These are phyloP conservation scores for Lithosia quadra DNA, from an alignment of 2,888 invertebrate genomes.

Conservation along the genomic window DNA sequence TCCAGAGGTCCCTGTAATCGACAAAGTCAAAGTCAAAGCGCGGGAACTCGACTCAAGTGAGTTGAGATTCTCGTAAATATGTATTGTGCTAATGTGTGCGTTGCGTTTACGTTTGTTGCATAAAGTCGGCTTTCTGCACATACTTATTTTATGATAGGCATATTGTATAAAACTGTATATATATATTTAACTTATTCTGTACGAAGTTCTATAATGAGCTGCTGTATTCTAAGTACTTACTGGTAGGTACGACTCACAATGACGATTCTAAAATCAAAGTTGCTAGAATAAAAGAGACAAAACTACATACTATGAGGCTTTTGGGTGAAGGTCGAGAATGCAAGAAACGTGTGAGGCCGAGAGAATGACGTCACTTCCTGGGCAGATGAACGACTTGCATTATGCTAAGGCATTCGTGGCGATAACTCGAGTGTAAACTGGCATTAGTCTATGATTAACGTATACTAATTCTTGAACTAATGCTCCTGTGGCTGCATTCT, in stretches of 20 bases:
- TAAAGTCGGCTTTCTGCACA: too few species aligned
- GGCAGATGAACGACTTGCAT: conserved; percentile 68
- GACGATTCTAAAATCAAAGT: conserved; percentile 35
- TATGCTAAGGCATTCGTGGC: conserved; percentile 62
- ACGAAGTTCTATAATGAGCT: background rate
- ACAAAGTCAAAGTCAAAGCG: background rate
- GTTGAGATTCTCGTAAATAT: background rate
- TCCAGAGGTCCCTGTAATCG: background rate
- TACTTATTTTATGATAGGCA: too few species aligned
- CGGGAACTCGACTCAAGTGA: too few species aligned
- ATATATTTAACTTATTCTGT: background rate
- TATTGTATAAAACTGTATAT: too few species aligned
- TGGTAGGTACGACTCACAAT: conserved; percentile 22
- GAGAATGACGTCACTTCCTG: conserved; percentile 78
- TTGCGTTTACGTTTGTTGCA: too few species aligned
- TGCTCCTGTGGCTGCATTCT: conserved; percentile 47
- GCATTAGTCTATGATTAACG: conserved; percentile 62
- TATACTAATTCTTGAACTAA: conserved; percentile 59
- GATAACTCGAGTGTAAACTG: conserved; percentile 71
- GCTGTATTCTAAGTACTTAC: conserved; percentile 9
- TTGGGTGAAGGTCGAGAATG: conserved; percentile 80
- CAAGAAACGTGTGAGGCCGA: conserved; percentile 72
- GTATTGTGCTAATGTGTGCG: background rate
- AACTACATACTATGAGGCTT: conserved; percentile 58
- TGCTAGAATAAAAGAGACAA: conserved; percentile 35